Evolutionary conservation across 2,888 invertebrate genomes (phyloP).

Genomic region (Penaeus monodon): DNA sequence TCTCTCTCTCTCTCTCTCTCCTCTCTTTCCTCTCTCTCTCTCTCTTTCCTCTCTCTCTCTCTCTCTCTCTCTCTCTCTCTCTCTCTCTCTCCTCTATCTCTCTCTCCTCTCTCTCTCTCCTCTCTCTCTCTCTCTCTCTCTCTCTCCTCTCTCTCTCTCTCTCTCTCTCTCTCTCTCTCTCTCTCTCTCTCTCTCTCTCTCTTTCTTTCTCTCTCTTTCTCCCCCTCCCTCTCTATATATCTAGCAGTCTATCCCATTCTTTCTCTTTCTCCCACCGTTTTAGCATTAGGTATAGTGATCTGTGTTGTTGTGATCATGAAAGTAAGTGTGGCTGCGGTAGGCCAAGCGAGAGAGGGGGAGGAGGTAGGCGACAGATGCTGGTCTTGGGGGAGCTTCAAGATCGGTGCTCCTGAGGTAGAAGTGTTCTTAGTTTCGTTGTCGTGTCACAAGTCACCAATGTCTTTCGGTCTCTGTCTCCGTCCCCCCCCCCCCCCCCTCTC

Average conservation of each 20-base stretch:
- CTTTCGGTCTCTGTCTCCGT: background rate
- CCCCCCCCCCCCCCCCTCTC: background rate
- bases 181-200: background rate
- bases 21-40: background rate
- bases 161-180: background rate
- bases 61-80: background rate
- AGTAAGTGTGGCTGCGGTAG: no score
- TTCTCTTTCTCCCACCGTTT: background rate
- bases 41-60: background rate
- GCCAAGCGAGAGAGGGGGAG: no score
- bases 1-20: background rate
- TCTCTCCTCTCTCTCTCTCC: background rate
- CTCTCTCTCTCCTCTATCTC: background rate
- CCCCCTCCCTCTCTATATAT: slow-evolving; percentile 7
- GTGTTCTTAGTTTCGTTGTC: background rate
- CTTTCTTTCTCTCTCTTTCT: background rate
- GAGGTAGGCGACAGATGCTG: no score
- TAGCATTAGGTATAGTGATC: background rate
- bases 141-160: background rate
- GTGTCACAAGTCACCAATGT: no score
- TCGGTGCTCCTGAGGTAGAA: background rate
- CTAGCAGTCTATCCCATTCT: background rate
- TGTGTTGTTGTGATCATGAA: background rate
- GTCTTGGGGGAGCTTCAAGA: background rate
- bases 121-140: no score